phyloP scores from a whole-genome alignment of 2,113 vertebrate genomes.

The cat (Felis catus) region F.catus_Fca126_mat1.0 CM031413.1:149518001-149518500 shows the following conservation, averaged over 20 bases:
- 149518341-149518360: not conserved
- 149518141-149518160: constrained; percentile 4
- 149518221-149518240: constrained; percentile 40
- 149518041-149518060: not conserved
- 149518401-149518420: constrained; percentile 1
- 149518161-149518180: not conserved
- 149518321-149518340: not conserved
- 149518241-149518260: not conserved
- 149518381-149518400: not conserved
- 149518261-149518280: not conserved
- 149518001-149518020: not conserved
- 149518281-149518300: not conserved
- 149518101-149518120: not conserved
- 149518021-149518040: not conserved
- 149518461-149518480: constrained; percentile 56
- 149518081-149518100: not conserved
- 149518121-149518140: constrained; percentile 32
- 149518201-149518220: not conserved
- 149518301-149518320: not conserved
- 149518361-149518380: not conserved
- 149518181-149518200: not conserved
- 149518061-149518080: not conserved
- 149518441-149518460: constrained; percentile 17
- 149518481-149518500: constrained; percentile 50
- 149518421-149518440: constrained; percentile 19